phyloP scores from a whole-genome alignment of 2,113 vertebrate genomes.

The Pituophis catenifer region DNA sequence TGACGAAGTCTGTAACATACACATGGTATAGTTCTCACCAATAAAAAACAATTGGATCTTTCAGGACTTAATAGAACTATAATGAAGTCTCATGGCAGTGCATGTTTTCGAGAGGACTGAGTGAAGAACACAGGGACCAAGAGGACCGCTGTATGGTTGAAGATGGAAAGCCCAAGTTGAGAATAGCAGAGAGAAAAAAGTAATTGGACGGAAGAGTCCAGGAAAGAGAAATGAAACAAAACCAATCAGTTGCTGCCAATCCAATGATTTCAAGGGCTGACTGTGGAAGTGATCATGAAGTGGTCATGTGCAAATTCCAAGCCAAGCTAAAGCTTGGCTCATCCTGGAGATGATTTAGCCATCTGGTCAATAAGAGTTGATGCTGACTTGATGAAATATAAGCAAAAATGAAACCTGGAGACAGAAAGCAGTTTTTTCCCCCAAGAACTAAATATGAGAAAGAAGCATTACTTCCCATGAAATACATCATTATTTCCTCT shows the following conservation, averaged over 20 bases:
- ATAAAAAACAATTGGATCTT: background rate
- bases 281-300: background rate
- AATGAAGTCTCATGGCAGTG: background rate
- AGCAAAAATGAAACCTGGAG: background rate
- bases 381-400: background rate
- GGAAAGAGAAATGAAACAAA: background rate
- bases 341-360: background rate
- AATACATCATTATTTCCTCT: background rate
- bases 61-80: background rate
- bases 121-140: background rate
- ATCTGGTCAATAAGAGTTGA: background rate
- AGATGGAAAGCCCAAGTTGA: background rate
- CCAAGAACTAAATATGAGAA: background rate
- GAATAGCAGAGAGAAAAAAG: background rate
- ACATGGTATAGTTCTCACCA: background rate
- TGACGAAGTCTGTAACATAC: background rate
- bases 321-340: background rate
- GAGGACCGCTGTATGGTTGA: background rate
- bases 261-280: background rate
- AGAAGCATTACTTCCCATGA: background rate
- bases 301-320: background rate
- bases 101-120: background rate
- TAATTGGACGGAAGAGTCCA: background rate
- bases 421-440: background rate
- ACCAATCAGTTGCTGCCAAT: background rate